A percentile compares a stretch with the other conserved stretches of the same genome.
Conservation (phyloP, 92 coral and sea anemone species). For the Palythoa grandis region DNA sequence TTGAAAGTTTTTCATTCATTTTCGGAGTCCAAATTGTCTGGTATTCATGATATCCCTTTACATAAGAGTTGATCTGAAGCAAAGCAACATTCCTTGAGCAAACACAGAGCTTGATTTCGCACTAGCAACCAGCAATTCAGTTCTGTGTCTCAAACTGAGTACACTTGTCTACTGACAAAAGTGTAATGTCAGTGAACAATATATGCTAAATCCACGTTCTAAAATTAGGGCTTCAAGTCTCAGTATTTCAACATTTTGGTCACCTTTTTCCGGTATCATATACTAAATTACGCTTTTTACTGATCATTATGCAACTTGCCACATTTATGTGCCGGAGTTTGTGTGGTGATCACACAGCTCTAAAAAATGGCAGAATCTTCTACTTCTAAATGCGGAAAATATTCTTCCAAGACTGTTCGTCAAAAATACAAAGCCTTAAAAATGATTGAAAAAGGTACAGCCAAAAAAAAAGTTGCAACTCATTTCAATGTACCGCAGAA, state of each 20-base stretch:
- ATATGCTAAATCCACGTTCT: slow-evolving; percentile 5
- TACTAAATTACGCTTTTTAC: neutral
- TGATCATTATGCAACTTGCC: neutral
- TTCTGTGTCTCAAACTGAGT: slow-evolving; percentile 8
- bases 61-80: slow-evolving; percentile 38
- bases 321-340: no score
- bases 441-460: slow-evolving; percentile 51
- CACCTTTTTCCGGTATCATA: slow-evolving; percentile 12
- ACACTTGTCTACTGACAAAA: neutral
- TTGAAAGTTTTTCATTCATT: slow-evolving; percentile 18
- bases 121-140: slow-evolving; percentile 10
- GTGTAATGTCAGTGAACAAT: neutral
- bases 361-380: neutral
- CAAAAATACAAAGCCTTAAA: slow-evolving; percentile 57
- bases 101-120: slow-evolving; percentile 31
- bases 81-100: slow-evolving; percentile 31
- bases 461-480: slow-evolving; percentile 61
- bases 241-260: slow-evolving; percentile 18
- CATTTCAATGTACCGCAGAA: slow-evolving; percentile 60
- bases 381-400: slow-evolving; percentile 39
- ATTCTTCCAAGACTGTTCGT: slow-evolving; percentile 45
- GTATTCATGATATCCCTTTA: slow-evolving; percentile 46
- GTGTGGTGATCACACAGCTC: slow-evolving; percentile 24
- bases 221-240: slow-evolving; percentile 15
- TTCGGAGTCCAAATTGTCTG: slow-evolving; percentile 29